Base-by-base conservation (phyloP, 2,797 vertebrate genomes). In the Gila robusta region DNA sequence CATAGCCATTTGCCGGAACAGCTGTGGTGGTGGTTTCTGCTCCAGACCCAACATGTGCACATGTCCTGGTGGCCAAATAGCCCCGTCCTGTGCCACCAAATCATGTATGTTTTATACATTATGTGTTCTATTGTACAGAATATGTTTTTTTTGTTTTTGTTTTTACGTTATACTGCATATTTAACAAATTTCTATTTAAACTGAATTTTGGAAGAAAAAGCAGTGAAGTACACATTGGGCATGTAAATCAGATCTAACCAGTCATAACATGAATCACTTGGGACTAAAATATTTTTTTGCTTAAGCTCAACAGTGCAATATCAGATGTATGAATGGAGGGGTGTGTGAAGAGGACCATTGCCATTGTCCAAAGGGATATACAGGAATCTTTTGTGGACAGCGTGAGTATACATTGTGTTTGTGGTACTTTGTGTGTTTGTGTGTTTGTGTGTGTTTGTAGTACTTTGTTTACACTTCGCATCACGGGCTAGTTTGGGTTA, bases 31-130 rank as follows among this genome's bases (percentile, higher is more conserved):
- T 37, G 96, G 96, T 0, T 96, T 96, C 91, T 97, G 96, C 85
- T 96, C 95, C 0, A 93, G 95, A 41, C 96, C 96, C 12, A 96
- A 96, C 89, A 95, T 96, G 94, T 96, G 96, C 79, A 94, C 95
- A 0, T 97, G 96, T 49, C 91, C 93, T 21, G 95, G 93, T 0
- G 95, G 96, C 17, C 95, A 94, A 0, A 94, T 96, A 5, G 95
- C 95, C 4, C 91, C 95, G 17, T 94, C 90, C 90, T 96, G 96
- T 0, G 91, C 92, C 49, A 87, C 90, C 0, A 92, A 93, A 52
- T 91, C 89, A 94, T 92, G 96, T 96, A 90, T 93, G 94, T 89
- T 35, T 54, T 32, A n/a, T 10, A 64, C 64, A 44, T 44, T 56
- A 82, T 64, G 0, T 3, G n/a, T 26, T 37, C 10, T 32, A 52